A percentile compares a stretch with the other conserved stretches of the same genome.
phyloP scores from a whole-genome alignment of 2,113 vertebrate genomes.

The Cyprinodon variegatus region DNA sequence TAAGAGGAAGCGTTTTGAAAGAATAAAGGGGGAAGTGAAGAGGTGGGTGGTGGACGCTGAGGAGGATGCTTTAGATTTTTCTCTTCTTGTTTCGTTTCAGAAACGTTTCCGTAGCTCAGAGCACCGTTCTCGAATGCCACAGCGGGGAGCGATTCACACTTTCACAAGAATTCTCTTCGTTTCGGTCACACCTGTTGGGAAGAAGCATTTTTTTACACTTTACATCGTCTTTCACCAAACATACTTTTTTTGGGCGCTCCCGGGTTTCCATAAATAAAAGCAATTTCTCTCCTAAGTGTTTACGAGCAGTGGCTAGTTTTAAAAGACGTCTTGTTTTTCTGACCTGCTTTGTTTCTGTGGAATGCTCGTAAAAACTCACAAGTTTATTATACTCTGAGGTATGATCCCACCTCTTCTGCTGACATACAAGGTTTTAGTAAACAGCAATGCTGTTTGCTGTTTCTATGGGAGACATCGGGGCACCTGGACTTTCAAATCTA shows the following conservation, averaged over 20 bases:
- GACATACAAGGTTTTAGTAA: constrained; percentile 52
- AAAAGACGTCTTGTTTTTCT: constrained; percentile 32
- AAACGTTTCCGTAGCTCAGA: constrained; percentile 35
- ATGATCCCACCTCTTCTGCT: constrained; percentile 36
- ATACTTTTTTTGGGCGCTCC: background rate
- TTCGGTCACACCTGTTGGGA: constrained; percentile 21
- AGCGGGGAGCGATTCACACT: constrained; percentile 44
- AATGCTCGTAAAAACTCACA: constrained; percentile 48
- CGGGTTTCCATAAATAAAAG: constrained; percentile 16
- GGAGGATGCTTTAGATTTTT: constrained; percentile 6
- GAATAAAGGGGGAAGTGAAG: constrained; percentile 42
- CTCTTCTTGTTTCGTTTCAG: constrained; percentile 9
- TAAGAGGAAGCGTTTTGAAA: constrained; percentile 69
- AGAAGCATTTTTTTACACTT: constrained; percentile 56
- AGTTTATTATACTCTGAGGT: constrained; percentile 29
- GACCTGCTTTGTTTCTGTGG: constrained; percentile 55
- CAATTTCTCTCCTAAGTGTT: constrained; percentile 20
- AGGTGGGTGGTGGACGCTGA: background rate
- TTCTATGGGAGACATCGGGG: constrained; percentile 58
- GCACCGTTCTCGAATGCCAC: constrained; percentile 53
- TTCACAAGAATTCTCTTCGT: constrained; percentile 51
- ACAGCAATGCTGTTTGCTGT: constrained; percentile 46
- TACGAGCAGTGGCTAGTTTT: constrained; percentile 33
- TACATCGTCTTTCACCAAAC: constrained; percentile 48
- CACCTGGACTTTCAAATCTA: constrained; percentile 68